These are phyloP conservation scores for Caenorhabditis afra DNA, from an alignment of 2,888 invertebrate species.

Conservation along the genomic window DNA sequence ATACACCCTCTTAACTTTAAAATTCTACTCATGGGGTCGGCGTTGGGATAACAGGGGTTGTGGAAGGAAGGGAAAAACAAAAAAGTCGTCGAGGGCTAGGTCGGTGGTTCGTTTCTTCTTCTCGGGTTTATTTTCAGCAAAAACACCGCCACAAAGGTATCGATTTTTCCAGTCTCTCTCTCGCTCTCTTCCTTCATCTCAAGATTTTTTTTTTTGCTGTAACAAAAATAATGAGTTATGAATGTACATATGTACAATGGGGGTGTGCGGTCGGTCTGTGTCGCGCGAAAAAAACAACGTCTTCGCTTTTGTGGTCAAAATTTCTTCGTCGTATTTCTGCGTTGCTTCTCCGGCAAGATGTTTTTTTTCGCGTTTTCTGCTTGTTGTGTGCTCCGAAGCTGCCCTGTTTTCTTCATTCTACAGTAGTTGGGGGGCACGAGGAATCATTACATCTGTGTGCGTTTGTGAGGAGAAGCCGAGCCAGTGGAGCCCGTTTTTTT, in stretches of 20 bases:
- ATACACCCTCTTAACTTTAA: background rate
- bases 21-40: background rate
- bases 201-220: conserved; percentile 22
- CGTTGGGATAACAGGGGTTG: conserved; percentile 1
- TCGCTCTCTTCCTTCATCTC: too few relatives aligned
- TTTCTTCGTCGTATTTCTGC: background rate
- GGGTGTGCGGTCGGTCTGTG: conserved; percentile 3
- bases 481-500: background rate
- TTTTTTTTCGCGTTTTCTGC: conserved; percentile 21
- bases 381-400: conserved; percentile 12
- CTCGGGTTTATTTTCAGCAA: conserved; percentile 20
- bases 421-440: conserved; percentile 15
- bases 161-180: conserved; percentile 11
- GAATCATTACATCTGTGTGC: conserved; percentile 2
- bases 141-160: conserved; percentile 16
- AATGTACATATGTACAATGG: conserved; percentile 55
- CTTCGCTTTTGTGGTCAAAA: conserved; percentile 24
- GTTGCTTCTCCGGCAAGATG: conserved; percentile 20
- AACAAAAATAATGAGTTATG: conserved; percentile 55
- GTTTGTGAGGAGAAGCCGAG: conserved; percentile 5
- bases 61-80: conserved; percentile 14
- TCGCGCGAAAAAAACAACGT: conserved; percentile 22
- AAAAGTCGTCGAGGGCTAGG: conserved; percentile 5
- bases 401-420: conserved; percentile 12
- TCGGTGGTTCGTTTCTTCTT: conserved; percentile 3